A percentile compares a stretch with the other conserved stretches of the same genome.
Evolutionary conservation across 2,888 invertebrate genomes (phyloP).

Genomic region (Phengaris alcon): DNA sequence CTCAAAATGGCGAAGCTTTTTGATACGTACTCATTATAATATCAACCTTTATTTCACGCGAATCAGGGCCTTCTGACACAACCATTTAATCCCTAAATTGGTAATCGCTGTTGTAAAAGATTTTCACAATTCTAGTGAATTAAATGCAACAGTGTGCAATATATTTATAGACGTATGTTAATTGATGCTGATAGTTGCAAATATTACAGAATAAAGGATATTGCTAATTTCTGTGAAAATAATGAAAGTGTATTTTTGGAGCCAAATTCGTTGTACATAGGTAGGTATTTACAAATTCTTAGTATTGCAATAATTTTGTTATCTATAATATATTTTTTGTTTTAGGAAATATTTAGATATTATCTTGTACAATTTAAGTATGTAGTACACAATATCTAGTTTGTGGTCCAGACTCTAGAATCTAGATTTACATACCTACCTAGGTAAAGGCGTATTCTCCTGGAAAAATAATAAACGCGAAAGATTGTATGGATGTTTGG

Average conservation of each 20-base stretch:
- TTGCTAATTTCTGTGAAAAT: not conserved
- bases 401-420: no score
- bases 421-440: no score
- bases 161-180: not conserved
- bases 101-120: not conserved
- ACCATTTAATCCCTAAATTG: not conserved
- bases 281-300: not conserved
- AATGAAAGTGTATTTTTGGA: not conserved
- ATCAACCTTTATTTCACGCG: not conserved
- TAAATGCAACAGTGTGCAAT: not conserved
- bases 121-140: not conserved
- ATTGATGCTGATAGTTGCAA: not conserved
- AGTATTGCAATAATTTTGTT: not conserved
- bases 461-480: no score
- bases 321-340: not conserved
- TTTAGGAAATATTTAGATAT: not conserved
- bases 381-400: no score
- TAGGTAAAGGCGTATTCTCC: no score
- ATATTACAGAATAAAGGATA: constrained; percentile 2
- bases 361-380: no score
- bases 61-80: not conserved
- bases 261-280: not conserved
- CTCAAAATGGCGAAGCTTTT: no score
- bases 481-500: no score
- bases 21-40: not conserved